A percentile compares a stretch with the other conserved stretches of the same genome.
Evolutionary conservation across 2,888 invertebrate species (phyloP).

Genomic region (Acholoe squamosa): DNA sequence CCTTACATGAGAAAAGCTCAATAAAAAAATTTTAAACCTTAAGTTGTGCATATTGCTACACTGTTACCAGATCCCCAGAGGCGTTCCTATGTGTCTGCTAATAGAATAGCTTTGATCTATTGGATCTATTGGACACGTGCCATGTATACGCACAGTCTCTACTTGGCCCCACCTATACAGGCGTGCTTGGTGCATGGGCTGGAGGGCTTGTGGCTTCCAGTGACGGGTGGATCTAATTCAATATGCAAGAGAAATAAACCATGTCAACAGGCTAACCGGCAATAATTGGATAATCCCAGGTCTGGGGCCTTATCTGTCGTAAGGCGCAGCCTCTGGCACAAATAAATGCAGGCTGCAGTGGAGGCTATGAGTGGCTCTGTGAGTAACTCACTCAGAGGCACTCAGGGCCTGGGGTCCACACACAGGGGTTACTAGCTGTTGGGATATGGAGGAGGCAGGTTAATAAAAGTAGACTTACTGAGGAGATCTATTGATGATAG

Average conservation of each 20-base stretch:
- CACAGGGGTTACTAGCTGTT: too few species aligned
- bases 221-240: constrained; percentile 39
- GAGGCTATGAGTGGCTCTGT: not conserved
- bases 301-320: constrained; percentile 14
- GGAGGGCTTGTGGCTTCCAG: not conserved
- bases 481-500: too few species aligned
- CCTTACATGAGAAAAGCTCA: too few species aligned
- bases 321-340: not conserved
- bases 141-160: too few species aligned
- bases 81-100: too few species aligned
- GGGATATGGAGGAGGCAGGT: too few species aligned
- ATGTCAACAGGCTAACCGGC: constrained; percentile 19
- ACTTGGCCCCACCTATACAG: not conserved
- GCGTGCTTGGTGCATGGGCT: not conserved
- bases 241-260: constrained; percentile 54
- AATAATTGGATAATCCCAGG: constrained; percentile 34
- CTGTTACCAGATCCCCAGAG: too few species aligned
- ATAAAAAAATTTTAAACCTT: too few species aligned
- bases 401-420: not conserved
- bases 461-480: too few species aligned
- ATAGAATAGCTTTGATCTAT: too few species aligned
- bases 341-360: constrained; percentile 12
- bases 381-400: constrained; percentile 21
- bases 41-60: too few species aligned
- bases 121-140: not conserved